phyloP scores from a whole-genome alignment of 2,113 vertebrate genomes.

The Raja brachyura region DNA sequence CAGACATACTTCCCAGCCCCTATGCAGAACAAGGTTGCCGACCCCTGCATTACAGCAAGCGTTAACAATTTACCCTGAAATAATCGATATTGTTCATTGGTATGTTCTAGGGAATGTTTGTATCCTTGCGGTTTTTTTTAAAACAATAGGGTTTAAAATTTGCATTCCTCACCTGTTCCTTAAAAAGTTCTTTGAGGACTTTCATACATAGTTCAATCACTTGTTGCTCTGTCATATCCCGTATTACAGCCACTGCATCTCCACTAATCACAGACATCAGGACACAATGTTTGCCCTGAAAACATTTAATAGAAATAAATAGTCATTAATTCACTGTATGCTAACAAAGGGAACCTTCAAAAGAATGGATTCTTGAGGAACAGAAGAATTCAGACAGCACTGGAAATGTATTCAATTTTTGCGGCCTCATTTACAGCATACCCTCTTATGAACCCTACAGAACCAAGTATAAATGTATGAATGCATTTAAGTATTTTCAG shows the following conservation, averaged over 20 bases:
- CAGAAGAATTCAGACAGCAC: not conserved
- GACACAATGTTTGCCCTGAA: conserved; percentile 77
- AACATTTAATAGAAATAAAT: not conserved
- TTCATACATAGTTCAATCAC: conserved; percentile 77
- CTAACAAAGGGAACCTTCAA: not conserved
- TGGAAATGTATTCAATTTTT: not conserved
- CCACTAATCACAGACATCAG: conserved; percentile 90
- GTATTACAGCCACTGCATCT: conserved; percentile 68
- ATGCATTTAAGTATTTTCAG: not conserved
- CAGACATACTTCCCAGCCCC: too few species aligned
- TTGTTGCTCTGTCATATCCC: conserved; percentile 75
- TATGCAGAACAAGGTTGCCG: too few species aligned
- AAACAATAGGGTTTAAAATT: not conserved
- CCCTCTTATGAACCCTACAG: not conserved
- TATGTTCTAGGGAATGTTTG: not conserved
- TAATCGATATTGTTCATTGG: not conserved
- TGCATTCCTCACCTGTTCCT: conserved; percentile 72
- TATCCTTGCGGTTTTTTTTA: not conserved
- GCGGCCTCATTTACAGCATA: too few species aligned
- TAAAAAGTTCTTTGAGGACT: conserved; percentile 79
- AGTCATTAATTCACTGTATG: not conserved
- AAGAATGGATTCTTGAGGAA: not conserved
- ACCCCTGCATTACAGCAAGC: too few species aligned
- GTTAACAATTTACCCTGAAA: not conserved
- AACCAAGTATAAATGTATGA: not conserved